Percentiles rank a stretch among this genome's conserved stretches.
phyloP scores from a whole-genome alignment of 2,113 vertebrate species.

The Stictonetta naevosa region DNA sequence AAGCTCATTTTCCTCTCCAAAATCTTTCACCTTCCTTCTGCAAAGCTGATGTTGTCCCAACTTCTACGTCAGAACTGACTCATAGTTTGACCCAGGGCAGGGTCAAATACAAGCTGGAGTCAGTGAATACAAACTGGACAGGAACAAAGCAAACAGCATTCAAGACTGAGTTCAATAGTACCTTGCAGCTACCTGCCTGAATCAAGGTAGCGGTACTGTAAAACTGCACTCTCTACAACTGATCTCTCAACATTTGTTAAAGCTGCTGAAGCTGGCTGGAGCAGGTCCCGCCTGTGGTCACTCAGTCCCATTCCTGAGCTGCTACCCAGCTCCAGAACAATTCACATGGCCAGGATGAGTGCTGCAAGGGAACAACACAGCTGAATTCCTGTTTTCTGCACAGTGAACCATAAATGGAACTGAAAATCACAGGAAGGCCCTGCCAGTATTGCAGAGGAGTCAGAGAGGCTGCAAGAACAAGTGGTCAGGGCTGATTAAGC shows the following conservation, averaged over 20 bases:
- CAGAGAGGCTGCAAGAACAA: neutral
- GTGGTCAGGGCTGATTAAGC: neutral
- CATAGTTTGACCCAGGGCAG: neutral
- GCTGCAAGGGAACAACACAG: neutral
- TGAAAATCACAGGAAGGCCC: neutral
- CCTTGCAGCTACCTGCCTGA: neutral
- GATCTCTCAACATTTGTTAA: neutral
- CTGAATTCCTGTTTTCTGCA: neutral
- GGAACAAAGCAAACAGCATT: neutral
- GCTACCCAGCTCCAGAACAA: neutral
- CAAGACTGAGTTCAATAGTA: fast-evolving
- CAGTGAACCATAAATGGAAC: neutral
- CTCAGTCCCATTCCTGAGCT: neutral
- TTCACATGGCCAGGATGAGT: neutral
- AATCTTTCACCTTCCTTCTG: neutral
- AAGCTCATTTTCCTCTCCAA: neutral
- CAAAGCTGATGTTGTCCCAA: neutral
- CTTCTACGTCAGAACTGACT: neutral
- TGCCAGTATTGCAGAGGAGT: neutral
- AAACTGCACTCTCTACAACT: neutral
- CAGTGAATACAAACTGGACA: neutral
- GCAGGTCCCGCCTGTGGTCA: neutral
- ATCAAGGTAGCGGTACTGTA: neutral
- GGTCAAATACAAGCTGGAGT: neutral
- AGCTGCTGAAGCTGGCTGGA: neutral